phyloP scores from a whole-genome alignment of 2,888 invertebrate genomes.

The Zhengitettix transpicula region DNA sequence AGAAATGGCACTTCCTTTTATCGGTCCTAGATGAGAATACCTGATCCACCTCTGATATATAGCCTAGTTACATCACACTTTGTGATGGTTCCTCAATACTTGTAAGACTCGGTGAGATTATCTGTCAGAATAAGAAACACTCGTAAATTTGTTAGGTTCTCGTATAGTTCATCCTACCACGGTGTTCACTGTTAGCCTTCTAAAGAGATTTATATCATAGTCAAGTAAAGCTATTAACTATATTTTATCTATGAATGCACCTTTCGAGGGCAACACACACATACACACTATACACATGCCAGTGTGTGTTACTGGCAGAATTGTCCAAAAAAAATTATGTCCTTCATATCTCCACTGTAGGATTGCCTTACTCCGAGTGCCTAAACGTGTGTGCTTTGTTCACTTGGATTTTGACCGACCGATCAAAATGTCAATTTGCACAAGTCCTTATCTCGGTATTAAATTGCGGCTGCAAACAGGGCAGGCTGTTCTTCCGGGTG shows the following conservation, averaged over 20 bases:
- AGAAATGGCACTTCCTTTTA: background rate
- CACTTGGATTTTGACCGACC: slow-evolving; percentile 9
- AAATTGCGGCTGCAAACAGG: background rate
- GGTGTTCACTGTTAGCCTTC: slow-evolving; percentile 11
- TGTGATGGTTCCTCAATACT: background rate
- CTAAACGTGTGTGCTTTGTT: slow-evolving; percentile 12
- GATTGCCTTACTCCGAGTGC: slow-evolving; percentile 14
- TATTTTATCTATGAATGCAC: slow-evolving; percentile 9
- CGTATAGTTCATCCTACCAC: slow-evolving; percentile 6
- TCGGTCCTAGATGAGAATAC: background rate
- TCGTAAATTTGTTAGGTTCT: slow-evolving; percentile 2
- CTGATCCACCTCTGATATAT: background rate
- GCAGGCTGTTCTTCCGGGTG: no score
- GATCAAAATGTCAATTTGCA: slow-evolving; percentile 10
- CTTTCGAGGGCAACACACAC: slow-evolving; percentile 4
- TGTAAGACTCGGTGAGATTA: background rate
- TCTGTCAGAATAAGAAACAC: slow-evolving; percentile 1
- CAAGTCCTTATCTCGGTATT: slow-evolving; percentile 7
- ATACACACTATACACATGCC: background rate
- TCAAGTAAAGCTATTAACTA: slow-evolving; percentile 3
- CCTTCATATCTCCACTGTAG: slow-evolving; percentile 13
- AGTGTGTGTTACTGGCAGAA: slow-evolving; percentile 7
- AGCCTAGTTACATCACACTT: background rate
- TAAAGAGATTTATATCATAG: slow-evolving; percentile 3
- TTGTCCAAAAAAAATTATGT: slow-evolving; percentile 6